These are phyloP conservation scores for Lasaia peninsularis DNA, from an alignment of 1,140 invertebrate genomes.

Conservation along the genomic window DNA sequence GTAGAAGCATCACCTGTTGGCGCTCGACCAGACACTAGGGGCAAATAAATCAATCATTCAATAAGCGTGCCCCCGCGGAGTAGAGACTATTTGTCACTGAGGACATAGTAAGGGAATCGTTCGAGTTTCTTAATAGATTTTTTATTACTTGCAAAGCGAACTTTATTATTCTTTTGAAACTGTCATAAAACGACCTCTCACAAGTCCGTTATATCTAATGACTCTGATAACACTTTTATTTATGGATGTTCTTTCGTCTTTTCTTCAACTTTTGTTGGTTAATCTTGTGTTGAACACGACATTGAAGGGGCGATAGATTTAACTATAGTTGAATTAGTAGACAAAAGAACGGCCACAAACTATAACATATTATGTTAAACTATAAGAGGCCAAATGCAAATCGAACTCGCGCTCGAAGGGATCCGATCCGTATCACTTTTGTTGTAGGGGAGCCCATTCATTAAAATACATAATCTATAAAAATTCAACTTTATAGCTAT, in stretches of 20 bases:
- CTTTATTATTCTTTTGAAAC: slow-evolving; percentile 13
- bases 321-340: no score
- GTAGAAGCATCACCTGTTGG: slow-evolving; percentile 59
- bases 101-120: slow-evolving; percentile 23
- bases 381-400: no score
- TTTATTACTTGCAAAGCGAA: slow-evolving; percentile 17
- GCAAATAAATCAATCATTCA: slow-evolving; percentile 69
- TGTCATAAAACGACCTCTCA: slow-evolving; percentile 6
- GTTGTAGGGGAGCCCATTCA: no score
- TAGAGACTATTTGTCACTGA: slow-evolving; percentile 53
- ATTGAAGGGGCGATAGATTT: no score
- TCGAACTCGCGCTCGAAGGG: no score
- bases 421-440: no score
- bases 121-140: slow-evolving; percentile 25
- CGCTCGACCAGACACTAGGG: slow-evolving; percentile 30
- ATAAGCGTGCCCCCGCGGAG: slow-evolving; percentile 43
- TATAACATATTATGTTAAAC: no score
- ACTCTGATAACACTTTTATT: slow-evolving; percentile 10
- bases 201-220: background rate
- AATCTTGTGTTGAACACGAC: no score
- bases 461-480: no score
- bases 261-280: no score
- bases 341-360: no score
- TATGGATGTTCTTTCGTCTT: background rate
- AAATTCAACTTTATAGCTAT: no score